Base-by-base conservation (phyloP, 2,113 vertebrate species). In the Paradisaea rubra region DNA sequence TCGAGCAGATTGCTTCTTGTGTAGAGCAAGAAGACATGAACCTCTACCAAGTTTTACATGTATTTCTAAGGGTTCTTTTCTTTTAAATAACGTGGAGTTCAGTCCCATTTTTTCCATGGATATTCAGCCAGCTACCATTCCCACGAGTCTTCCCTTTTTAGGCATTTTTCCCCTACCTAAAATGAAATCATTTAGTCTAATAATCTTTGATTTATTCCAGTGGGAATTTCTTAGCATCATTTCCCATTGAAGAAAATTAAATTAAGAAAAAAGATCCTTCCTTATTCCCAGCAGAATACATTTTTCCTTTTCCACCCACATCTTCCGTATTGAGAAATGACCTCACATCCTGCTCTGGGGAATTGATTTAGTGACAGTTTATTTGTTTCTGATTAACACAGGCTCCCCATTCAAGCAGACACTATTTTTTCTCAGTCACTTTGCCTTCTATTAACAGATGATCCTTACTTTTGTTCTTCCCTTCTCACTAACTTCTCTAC, bases 291-390 rank as follows among this genome's bases (percentile, higher is more conserved):
- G 52, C 10, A 79, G 73, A 89, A 88, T 83, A 37, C 10, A 61
- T 90, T 93, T 85, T 68, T 79, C 47, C 47, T 78, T 89, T 91
- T 81, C 84, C 87, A 95, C 89, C 86, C 84, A 79, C 84, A 73
- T 92, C 71, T 84, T 95, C 50, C 39, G 10, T 74, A 59, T 78
- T 73, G 61, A 72, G 77, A 78, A 95, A 91, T 92, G 74, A 95
- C 84, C 65, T 95, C 16, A 3, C 35, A 92, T 95, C 91, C 89
- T 92, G 64, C 70, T 78, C 84, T 81, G 69, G 63, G 39, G 69
- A 95, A 92, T 11, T 86, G 33, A 89, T 89, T 54, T 78, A 70
- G 56, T 52, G 30, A 66, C 68, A 88, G 59, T 27, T 80, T 77
- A 53, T 41, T 72, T 77, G 49, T 66, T 89, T 82, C 60, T 78